A percentile compares a stretch with the other conserved stretches of the same genome.
These are phyloP conservation scores for Micropoecilia bifurca DNA, from an alignment of 2,797 vertebrate species.

Conservation along the genomic window DNA sequence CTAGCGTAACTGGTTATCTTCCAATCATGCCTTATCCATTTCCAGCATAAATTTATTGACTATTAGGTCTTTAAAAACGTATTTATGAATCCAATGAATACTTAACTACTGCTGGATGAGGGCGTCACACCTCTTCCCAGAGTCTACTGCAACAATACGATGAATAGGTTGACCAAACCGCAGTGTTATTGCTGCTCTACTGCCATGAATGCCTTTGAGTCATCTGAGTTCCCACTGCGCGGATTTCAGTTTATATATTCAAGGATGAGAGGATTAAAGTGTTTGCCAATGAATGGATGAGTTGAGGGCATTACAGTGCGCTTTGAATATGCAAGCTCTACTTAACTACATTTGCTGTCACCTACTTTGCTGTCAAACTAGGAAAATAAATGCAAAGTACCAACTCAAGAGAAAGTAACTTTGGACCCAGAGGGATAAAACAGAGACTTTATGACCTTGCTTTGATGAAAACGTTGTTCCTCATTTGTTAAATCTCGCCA, in stretches of 20 bases:
- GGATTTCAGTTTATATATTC: slow-evolving; percentile 1
- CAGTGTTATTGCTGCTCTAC: slow-evolving; percentile 3
- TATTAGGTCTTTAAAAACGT: slow-evolving; percentile 27
- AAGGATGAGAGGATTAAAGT: slow-evolving; percentile 17
- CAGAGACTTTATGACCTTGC: too few species aligned
- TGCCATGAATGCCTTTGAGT: slow-evolving; percentile 14
- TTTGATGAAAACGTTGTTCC: not conserved
- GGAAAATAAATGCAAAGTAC: not conserved
- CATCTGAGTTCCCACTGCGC: not conserved
- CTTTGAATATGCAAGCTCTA: not conserved
- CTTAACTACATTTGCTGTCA: slow-evolving; percentile 3
- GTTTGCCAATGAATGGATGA: slow-evolving; percentile 23
- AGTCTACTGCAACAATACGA: slow-evolving; percentile 47
- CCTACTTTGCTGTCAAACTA: not conserved
- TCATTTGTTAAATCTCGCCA: not conserved
- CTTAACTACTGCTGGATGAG: slow-evolving; percentile 21
- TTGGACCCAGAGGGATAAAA: not conserved
- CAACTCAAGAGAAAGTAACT: not conserved
- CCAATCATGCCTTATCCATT: not conserved
- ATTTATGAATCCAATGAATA: slow-evolving; percentile 22
- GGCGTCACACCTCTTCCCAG: slow-evolving; percentile 22
- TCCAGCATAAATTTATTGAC: slow-evolving; percentile 46
- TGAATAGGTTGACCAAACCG: slow-evolving; percentile 41
- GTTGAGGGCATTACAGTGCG: slow-evolving; percentile 19
- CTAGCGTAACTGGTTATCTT: not conserved